Evolutionary conservation across 2,888 invertebrate species (phyloP).

Genomic region (Lordiphosa andalusiaca): DNA sequence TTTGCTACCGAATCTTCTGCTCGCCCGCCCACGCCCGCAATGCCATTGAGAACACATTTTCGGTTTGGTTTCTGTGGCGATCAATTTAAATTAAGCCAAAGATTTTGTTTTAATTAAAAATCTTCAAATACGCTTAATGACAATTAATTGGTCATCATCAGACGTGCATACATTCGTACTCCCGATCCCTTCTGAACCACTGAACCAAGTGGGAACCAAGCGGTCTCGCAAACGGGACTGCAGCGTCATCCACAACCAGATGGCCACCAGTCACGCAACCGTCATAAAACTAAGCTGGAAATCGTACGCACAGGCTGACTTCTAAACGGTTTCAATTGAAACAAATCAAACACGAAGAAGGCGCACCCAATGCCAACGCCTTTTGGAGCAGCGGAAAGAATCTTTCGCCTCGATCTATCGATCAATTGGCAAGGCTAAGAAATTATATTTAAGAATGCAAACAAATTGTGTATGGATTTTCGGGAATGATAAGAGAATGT

Average conservation of each 20-base stretch:
- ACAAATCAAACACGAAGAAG: conserved; percentile 53
- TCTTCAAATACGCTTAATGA: conserved; percentile 76
- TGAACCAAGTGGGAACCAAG: conserved; percentile 11
- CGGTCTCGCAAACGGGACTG: conserved; percentile 24
- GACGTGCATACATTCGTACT: conserved; percentile 24
- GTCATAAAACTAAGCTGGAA: conserved; percentile 43
- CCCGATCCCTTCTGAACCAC: conserved; percentile 28
- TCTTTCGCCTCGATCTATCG: no score
- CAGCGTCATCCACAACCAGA: conserved; percentile 50
- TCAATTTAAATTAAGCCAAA: conserved; percentile 74
- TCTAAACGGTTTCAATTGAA: conserved; percentile 57
- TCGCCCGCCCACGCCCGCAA: conserved; percentile 29
- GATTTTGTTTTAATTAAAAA: conserved; percentile 75
- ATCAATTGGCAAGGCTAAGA: no score
- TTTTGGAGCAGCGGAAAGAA: not conserved
- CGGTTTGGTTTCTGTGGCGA: conserved; percentile 42
- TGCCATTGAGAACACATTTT: conserved; percentile 46
- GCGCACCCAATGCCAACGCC: conserved; percentile 14
- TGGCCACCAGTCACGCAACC: conserved; percentile 71
- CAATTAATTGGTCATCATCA: conserved; percentile 72
- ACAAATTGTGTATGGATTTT: no score
- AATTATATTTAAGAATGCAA: no score
- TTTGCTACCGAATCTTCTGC: no score
- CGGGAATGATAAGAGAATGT: no score
- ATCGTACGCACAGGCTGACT: conserved; percentile 37